Evolutionary conservation across 92 coral and sea anemone genomes (phyloP).

Genomic region (Siderastrea siderea): DNA sequence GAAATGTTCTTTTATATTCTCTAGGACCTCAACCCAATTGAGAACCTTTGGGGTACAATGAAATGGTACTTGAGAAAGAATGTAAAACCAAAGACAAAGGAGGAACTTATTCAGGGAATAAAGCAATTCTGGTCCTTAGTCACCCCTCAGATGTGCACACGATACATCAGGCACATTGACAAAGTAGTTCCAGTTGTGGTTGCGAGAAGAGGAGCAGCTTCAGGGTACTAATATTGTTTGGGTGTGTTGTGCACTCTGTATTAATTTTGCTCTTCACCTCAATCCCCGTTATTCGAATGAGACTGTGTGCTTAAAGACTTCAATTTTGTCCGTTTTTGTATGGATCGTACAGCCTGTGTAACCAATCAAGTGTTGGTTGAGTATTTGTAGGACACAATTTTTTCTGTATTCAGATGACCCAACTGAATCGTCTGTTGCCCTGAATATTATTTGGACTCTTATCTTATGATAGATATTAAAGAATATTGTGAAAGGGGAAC

Average conservation of each 20-base stretch:
- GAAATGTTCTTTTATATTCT: background rate
- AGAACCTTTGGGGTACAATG: conserved; percentile 48
- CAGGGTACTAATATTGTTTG: conserved; percentile 12
- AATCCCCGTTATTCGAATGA: too few relatives aligned
- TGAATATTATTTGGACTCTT: too few relatives aligned
- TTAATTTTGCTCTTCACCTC: too few relatives aligned
- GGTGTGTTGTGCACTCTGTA: background rate
- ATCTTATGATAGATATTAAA: too few relatives aligned
- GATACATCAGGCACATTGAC: conserved; percentile 34
- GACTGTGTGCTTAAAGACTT: too few relatives aligned
- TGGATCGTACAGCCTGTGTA: too few relatives aligned
- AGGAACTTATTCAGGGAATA: conserved; percentile 43
- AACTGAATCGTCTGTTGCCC: too few relatives aligned
- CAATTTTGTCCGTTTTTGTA: too few relatives aligned
- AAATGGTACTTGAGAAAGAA: conserved; percentile 44
- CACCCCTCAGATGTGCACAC: conserved; percentile 26
- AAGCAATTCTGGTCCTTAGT: conserved; percentile 21
- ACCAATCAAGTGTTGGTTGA: too few relatives aligned
- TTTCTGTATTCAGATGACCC: too few relatives aligned
- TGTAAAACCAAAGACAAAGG: conserved; percentile 61
- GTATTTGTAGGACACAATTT: too few relatives aligned
- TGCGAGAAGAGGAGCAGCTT: conserved; percentile 19
- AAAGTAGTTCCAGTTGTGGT: conserved; percentile 40
- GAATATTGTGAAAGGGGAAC: too few relatives aligned
- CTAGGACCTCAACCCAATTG: conserved; percentile 46